These are phyloP conservation scores for Cephalopachus bancanus DNA, from an alignment of 2,797 vertebrate genomes.

Conservation along the genomic window DNA sequence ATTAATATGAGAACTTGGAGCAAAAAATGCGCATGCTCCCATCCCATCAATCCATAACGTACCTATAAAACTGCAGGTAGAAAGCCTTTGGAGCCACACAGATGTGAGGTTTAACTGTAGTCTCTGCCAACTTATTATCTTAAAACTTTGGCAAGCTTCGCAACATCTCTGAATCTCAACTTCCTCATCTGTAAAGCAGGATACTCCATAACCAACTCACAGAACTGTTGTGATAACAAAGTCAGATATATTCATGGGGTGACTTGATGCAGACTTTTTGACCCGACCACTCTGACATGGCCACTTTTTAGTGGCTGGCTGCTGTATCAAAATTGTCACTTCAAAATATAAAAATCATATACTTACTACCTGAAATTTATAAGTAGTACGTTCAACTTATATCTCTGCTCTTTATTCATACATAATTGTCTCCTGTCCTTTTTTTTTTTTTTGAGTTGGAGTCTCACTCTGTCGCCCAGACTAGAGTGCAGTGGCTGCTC, in stretches of 20 bases:
- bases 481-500: too few relatives aligned
- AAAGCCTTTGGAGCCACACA: neutral
- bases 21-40: neutral
- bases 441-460: too few relatives aligned
- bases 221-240: neutral
- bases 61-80: neutral
- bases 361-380: neutral
- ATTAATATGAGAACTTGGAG: neutral
- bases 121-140: neutral
- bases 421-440: neutral
- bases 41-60: neutral
- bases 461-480: too few relatives aligned
- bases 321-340: neutral
- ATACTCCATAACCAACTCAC: neutral
- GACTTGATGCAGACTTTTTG: neutral
- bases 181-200: neutral
- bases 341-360: neutral
- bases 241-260: neutral
- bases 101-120: neutral
- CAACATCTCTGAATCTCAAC: neutral
- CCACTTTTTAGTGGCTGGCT: neutral
- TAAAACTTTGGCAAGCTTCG: neutral
- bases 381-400: neutral
- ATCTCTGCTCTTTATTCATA: neutral
- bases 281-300: neutral